These are phyloP conservation scores for Lymantria monacha DNA, from an alignment of 2,888 invertebrate species.

Conservation along the genomic window DNA sequence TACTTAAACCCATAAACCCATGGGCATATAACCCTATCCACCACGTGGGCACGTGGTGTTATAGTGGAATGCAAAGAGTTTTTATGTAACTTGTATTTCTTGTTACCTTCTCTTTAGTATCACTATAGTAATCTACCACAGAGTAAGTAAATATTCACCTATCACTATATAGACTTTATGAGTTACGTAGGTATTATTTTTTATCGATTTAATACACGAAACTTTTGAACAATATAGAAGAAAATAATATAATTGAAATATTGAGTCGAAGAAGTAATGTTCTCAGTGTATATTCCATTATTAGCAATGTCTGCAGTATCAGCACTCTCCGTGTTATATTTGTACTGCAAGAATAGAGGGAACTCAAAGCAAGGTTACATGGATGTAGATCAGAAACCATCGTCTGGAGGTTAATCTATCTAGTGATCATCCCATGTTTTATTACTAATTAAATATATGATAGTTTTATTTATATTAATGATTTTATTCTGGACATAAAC, in stretches of 20 bases:
- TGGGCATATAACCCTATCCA: too few species aligned
- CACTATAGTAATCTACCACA: too few species aligned
- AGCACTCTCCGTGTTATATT: constrained; percentile 58
- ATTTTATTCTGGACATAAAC: neutral
- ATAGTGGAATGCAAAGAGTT: too few species aligned
- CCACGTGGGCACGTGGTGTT: too few species aligned
- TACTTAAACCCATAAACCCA: too few species aligned
- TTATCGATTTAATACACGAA: too few species aligned
- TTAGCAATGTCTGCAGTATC: constrained; percentile 66
- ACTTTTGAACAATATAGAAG: neutral
- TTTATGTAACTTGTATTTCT: too few species aligned
- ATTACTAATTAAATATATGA: constrained; percentile 21
- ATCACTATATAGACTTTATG: too few species aligned
- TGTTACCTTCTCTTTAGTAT: too few species aligned
- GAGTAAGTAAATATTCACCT: too few species aligned
- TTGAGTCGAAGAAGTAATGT: constrained; percentile 32
- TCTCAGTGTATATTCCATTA: constrained; percentile 55
- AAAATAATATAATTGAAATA: neutral
- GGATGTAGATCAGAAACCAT: constrained; percentile 66
- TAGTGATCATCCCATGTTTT: constrained; percentile 19
- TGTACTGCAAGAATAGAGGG: constrained; percentile 61
- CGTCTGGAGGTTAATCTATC: constrained; percentile 28
- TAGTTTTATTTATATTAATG: neutral
- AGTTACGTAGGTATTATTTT: too few species aligned
- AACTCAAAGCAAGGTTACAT: constrained; percentile 62